A percentile compares a stretch with the other conserved stretches of the same genome.
These are phyloP conservation scores for Aulostomus chinensis DNA, from an alignment of 2,797 vertebrate genomes.

Conservation along the genomic window DNA sequence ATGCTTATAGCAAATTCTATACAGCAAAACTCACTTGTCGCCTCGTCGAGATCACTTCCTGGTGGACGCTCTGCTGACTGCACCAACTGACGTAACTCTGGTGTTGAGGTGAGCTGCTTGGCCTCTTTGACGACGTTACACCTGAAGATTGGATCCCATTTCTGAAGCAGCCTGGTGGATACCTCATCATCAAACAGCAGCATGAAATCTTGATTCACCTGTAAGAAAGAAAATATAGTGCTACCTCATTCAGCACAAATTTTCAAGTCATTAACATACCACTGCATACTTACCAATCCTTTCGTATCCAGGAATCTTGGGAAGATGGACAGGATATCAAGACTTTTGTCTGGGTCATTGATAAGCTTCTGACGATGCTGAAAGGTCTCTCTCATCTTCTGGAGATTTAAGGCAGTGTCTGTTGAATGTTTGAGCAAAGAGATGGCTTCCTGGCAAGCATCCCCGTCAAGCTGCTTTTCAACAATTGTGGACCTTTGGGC, in stretches of 20 bases:
- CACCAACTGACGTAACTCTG: constrained; percentile 23
- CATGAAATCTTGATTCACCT: constrained; percentile 51
- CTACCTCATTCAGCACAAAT: neutral
- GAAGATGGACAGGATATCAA: no score
- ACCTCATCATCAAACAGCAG: constrained; percentile 42
- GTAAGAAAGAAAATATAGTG: constrained; percentile 14
- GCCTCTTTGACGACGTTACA: constrained; percentile 47
- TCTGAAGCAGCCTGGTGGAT: constrained; percentile 38
- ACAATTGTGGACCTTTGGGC: no score
- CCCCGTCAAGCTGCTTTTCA: no score
- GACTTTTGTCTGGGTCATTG: no score
- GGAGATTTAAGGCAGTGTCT: no score
- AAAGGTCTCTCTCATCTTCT: no score
- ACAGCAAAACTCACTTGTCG: constrained; percentile 22
- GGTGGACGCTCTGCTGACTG: constrained; percentile 22
- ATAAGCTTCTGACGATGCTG: no score
- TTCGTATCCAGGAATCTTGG: constrained; percentile 9
- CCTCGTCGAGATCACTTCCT: constrained; percentile 28
- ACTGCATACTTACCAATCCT: constrained; percentile 12
- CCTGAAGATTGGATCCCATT: constrained; percentile 39
- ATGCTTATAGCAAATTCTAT: constrained; percentile 2
- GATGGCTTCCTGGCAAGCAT: no score
- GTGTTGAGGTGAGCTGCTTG: constrained; percentile 30
- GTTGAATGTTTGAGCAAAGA: no score
- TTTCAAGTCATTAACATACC: constrained; percentile 8